Percentiles rank a stretch among this genome's conserved stretches.
Conservation (phyloP, 2,797 vertebrate genomes). For the Trachurus trachurus region DNA sequence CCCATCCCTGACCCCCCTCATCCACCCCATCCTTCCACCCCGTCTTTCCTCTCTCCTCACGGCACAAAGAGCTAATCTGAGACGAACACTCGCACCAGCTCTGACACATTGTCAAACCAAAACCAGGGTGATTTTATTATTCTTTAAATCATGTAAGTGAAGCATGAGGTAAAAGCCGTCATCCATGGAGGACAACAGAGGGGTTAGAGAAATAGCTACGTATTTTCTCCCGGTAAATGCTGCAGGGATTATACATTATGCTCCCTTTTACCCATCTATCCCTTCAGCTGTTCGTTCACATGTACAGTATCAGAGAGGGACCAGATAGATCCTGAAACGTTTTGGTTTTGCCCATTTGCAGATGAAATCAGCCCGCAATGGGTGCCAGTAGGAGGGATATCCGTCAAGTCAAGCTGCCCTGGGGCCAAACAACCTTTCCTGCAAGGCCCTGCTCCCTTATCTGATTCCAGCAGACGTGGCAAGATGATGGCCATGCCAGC, state of each 20-base stretch:
- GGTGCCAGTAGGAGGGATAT: conserved; percentile 73
- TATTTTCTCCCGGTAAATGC: conserved; percentile 42
- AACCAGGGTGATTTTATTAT: conserved; percentile 70
- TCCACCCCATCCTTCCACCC: conserved; percentile 31
- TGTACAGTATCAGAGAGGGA: conserved; percentile 56
- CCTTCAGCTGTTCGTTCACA: conserved; percentile 46
- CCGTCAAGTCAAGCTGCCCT: conserved; percentile 68
- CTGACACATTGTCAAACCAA: conserved; percentile 75
- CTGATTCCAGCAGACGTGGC: conserved; percentile 82
- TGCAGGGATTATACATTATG: conserved; percentile 51
- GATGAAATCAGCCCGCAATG: conserved; percentile 67
- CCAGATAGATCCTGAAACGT: conserved; percentile 59
- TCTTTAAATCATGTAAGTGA: conserved; percentile 70
- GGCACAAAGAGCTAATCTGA: conserved; percentile 81
- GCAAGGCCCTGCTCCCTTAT: conserved; percentile 75
- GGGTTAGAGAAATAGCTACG: conserved; percentile 54
- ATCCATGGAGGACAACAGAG: conserved; percentile 60
- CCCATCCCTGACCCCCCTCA: no score
- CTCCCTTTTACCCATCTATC: conserved; percentile 51
- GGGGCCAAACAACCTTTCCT: conserved; percentile 74
- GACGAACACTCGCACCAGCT: conserved; percentile 72
- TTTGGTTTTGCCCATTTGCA: conserved; percentile 65
- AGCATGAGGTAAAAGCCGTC: conserved; percentile 67
- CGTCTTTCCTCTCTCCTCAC: conserved; percentile 59
- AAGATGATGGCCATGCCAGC: conserved; percentile 77